These are phyloP conservation scores for Rhynchomys soricoides DNA, from an alignment of 2,113 vertebrate genomes.

Conservation along the genomic window DNA sequence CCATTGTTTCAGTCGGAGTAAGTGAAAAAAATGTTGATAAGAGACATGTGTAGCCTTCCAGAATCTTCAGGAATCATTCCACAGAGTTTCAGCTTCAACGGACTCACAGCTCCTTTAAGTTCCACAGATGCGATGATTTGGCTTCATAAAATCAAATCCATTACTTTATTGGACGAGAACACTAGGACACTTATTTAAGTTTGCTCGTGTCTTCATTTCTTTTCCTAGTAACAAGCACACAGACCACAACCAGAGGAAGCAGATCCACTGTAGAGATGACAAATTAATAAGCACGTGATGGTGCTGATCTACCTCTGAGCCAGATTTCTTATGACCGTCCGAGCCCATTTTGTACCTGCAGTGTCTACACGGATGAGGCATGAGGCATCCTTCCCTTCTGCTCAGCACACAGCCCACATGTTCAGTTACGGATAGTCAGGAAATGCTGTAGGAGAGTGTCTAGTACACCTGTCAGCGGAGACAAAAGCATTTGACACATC, in stretches of 20 bases:
- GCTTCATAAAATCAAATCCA: not conserved
- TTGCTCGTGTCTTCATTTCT: not conserved
- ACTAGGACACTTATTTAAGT: not conserved
- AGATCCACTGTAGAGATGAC: not conserved
- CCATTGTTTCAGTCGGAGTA: not conserved
- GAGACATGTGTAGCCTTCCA: not conserved
- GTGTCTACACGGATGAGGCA: not conserved
- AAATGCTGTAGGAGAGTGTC: not conserved
- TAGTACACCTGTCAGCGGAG: conserved; percentile 61
- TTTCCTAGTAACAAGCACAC: not conserved
- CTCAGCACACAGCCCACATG: not conserved
- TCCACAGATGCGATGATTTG: not conserved
- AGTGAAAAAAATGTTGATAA: not conserved
- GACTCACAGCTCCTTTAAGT: not conserved
- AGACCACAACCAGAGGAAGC: not conserved
- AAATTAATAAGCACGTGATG: not conserved
- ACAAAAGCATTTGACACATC: conserved; percentile 63
- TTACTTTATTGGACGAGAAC: not conserved
- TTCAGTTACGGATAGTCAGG: conserved; percentile 37
- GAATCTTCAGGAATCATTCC: not conserved
- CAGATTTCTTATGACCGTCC: not conserved
- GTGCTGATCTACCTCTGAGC: not conserved
- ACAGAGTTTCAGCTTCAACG: not conserved
- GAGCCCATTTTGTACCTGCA: not conserved
- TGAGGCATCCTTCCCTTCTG: not conserved